Conservation (phyloP, 2,888 invertebrate genomes). For the Drosophila monieri region DNA sequence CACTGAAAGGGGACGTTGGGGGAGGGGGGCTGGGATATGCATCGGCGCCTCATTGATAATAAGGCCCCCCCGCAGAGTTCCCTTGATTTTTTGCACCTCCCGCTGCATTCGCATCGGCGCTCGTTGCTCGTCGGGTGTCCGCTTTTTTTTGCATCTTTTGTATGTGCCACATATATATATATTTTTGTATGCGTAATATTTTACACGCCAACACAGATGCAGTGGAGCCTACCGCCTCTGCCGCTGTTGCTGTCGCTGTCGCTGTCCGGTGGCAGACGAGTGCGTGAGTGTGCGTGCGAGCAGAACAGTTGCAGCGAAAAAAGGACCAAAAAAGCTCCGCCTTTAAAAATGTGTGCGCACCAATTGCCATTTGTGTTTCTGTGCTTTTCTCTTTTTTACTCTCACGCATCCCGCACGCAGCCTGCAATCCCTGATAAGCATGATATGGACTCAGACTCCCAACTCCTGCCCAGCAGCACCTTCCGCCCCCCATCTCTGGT, state of each 20-base stretch:
- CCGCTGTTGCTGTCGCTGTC: neutral
- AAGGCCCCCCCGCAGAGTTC: slow-evolving; percentile 55
- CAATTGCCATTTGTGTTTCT: slow-evolving; percentile 80
- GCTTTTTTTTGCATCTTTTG: slow-evolving; percentile 51
- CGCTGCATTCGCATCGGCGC: slow-evolving; percentile 51
- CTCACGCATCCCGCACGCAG: slow-evolving; percentile 62
- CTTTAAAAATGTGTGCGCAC: slow-evolving; percentile 82
- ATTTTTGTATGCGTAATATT: slow-evolving; percentile 71
- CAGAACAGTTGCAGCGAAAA: slow-evolving; percentile 67
- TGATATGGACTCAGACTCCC: slow-evolving; percentile 23
- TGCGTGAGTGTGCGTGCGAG: slow-evolving; percentile 40
- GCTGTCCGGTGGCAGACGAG: slow-evolving; percentile 53
- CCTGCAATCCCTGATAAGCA: slow-evolving; percentile 61
- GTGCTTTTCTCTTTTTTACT: slow-evolving; percentile 81
- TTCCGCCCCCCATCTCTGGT: neutral
- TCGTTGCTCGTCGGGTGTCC: slow-evolving; percentile 47
- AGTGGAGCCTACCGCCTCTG: slow-evolving; percentile 32
- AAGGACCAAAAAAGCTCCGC: slow-evolving; percentile 83
- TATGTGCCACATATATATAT: slow-evolving; percentile 43
- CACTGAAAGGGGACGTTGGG: neutral
- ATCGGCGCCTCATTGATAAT: slow-evolving; percentile 74
- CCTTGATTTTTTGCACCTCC: slow-evolving; percentile 21
- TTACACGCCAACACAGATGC: slow-evolving; percentile 60
- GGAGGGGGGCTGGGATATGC: neutral
- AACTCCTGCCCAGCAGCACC: slow-evolving; percentile 10